Base-by-base conservation (phyloP, 2,113 vertebrate species). In the Cromileptes altivelis region DNA sequence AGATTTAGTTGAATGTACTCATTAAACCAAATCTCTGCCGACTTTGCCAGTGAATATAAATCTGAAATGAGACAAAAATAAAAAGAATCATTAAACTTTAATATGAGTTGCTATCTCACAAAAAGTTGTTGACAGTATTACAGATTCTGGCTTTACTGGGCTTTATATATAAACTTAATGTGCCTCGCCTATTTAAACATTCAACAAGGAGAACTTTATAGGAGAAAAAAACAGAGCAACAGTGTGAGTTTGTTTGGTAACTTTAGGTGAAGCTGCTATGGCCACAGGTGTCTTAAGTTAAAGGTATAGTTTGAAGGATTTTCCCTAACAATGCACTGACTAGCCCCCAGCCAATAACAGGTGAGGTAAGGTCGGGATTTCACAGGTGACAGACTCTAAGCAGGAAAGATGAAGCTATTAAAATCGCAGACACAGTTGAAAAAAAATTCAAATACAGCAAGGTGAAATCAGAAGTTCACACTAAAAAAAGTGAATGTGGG, bases 41-140 rank as follows among this genome's bases (percentile, higher is more conserved):
- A 27, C 23, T 49, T 40, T 47, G 30, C 23, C 27, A 55, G 27
- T 3, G 23, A 75, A 65, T 53, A 37, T 23, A 55, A 73, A 73
- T 72, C 23, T 62, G 2, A 78, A 78, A 78, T 52, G 62, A 50
- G 23, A 30, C 60, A 49, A 71, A 70, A 60, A 67, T 56, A 56
- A 61, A 73, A 71, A 9, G 50, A 70, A 50, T 17, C 19, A 75
- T 75, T 72, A 47, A 72, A 72, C 61, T 76, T 73, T 58, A 19
- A 47, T 58, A 57, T 70, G 49, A 64, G 45, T 19, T 58, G 33
- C 53, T 71, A 47, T 2, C 53, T 30, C 56, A 47, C 27, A 49
- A 17, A 70, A 80, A 9, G 14, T 72, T 50, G 42, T 78, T 45
- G 52, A 75, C 53, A 50, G 60, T 57, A n/a, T 63, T 30, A 68